Percentiles rank a stretch among this genome's conserved stretches.
These are phyloP conservation scores for Gymnocheta viridis DNA, from an alignment of 2,888 invertebrate genomes.

Conservation along the genomic window DNA sequence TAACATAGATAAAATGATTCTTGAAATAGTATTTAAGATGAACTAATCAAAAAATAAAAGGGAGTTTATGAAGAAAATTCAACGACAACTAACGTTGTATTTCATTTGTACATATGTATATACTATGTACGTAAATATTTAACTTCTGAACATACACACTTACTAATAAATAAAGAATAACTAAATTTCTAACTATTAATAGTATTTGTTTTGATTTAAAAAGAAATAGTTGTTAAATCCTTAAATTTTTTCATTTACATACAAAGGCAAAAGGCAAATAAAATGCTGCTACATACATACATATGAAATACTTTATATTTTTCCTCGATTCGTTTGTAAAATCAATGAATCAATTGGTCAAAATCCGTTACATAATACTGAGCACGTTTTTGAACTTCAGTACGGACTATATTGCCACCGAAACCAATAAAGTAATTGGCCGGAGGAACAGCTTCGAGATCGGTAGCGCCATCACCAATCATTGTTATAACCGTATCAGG, in stretches of 20 bases:
- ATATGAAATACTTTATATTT: slow-evolving; percentile 30
- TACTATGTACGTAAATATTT: background rate
- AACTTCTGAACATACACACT: background rate
- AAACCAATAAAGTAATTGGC: slow-evolving; percentile 96
- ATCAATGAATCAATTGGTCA: slow-evolving; percentile 84
- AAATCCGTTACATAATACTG: slow-evolving; percentile 95
- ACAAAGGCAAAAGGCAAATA: slow-evolving; percentile 3
- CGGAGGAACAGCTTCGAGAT: slow-evolving; percentile 96
- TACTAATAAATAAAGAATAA: slow-evolving; percentile 24
- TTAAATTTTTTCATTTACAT: slow-evolving; percentile 33
- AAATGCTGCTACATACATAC: slow-evolving; percentile 2
- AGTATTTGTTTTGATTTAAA: slow-evolving; percentile 29
- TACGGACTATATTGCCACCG: slow-evolving; percentile 95
- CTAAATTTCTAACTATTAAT: background rate
- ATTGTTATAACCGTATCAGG: slow-evolving; percentile 87
- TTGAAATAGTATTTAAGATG: too few species aligned
- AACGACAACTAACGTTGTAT: too few species aligned
- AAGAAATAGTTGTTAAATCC: slow-evolving; percentile 27
- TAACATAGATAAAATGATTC: too few species aligned
- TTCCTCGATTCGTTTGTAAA: slow-evolving; percentile 7
- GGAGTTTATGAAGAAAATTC: too few species aligned
- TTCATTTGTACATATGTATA: too few species aligned
- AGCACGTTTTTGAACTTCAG: slow-evolving; percentile 90
- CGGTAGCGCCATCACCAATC: slow-evolving; percentile 98
- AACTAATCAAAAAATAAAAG: too few species aligned